Evolutionary conservation across 2,888 invertebrate species (phyloP).

Genomic region (Boloria euphrosyne): DNA sequence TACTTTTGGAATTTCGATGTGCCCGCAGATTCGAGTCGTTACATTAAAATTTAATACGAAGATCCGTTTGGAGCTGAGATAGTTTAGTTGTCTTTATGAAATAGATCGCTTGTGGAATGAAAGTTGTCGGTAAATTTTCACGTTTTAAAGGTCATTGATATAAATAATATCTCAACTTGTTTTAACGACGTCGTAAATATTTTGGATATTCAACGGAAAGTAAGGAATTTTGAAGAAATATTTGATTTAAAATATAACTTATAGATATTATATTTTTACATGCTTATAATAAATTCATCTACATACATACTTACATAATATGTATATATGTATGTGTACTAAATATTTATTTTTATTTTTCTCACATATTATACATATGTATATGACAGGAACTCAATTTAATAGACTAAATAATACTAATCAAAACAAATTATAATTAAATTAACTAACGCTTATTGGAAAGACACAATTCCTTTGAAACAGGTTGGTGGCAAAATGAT

Average conservation of each 20-base stretch:
- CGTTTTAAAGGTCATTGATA: conserved; percentile 26
- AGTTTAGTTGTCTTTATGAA: conserved; percentile 48
- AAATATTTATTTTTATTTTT: too few species aligned
- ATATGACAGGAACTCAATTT: too few species aligned
- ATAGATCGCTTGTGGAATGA: conserved; percentile 34
- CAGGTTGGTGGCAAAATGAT: conserved; percentile 14
- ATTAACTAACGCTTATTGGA: neutral
- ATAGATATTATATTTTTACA: too few species aligned
- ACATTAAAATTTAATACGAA: conserved; percentile 70
- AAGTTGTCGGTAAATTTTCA: conserved; percentile 34
- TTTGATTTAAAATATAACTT: too few species aligned
- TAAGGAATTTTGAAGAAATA: neutral
- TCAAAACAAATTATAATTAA: too few species aligned
- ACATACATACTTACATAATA: too few species aligned
- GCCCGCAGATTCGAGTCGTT: conserved; percentile 63
- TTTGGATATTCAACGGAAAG: neutral
- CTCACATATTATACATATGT: too few species aligned
- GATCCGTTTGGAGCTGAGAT: conserved; percentile 57
- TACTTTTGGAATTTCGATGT: conserved; percentile 62
- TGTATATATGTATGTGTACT: too few species aligned
- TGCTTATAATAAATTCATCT: too few species aligned
- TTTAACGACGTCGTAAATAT: conserved; percentile 2
- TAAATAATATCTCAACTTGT: conserved; percentile 26
- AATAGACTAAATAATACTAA: too few species aligned
- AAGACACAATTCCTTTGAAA: conserved; percentile 2